These are phyloP conservation scores for Drosophila mayri DNA, from an alignment of 1,140 invertebrate genomes.

Conservation along the genomic window DNA sequence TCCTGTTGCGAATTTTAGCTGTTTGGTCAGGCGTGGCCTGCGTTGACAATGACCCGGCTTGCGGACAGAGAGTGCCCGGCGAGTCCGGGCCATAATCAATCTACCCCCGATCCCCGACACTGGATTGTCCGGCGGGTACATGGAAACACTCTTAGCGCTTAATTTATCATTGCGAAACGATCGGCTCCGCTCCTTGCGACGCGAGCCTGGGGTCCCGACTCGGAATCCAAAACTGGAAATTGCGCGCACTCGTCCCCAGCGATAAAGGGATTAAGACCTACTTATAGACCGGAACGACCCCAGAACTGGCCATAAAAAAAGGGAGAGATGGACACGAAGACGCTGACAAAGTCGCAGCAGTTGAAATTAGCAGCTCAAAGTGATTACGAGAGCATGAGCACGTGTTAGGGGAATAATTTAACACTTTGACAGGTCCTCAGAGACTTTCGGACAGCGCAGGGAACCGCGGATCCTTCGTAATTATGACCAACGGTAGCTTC, in stretches of 20 bases:
- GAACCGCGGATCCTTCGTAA: constrained; percentile 28
- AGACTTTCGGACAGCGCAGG: constrained; percentile 1
- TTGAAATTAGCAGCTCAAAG: constrained; percentile 68
- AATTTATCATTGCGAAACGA: constrained; percentile 84
- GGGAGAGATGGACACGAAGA: constrained; percentile 11
- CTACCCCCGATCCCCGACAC: constrained; percentile 70
- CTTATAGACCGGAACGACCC: constrained; percentile 55
- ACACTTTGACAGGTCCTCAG: constrained; percentile 39
- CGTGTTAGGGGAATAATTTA: constrained; percentile 64
- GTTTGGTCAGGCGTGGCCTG: constrained; percentile 58
- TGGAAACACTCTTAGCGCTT: constrained; percentile 84
- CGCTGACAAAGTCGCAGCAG: constrained; percentile 29
- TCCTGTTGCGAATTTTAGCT: constrained; percentile 77
- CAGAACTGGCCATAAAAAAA: constrained; percentile 7
- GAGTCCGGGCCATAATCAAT: constrained; percentile 72
- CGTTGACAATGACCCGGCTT: constrained; percentile 71
- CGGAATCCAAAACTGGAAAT: constrained; percentile 49
- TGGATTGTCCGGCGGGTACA: constrained; percentile 82
- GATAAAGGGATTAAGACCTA: constrained; percentile 80
- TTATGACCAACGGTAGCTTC: constrained; percentile 70
- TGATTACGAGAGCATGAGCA: constrained; percentile 71
- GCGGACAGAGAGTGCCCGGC: constrained; percentile 8
- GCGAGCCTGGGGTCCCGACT: constrained; percentile 2
- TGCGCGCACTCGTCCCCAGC: constrained; percentile 55
- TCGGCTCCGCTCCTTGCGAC: constrained; percentile 55